Conservation (phyloP, 1,140 invertebrate genomes). For the Tenebrio molitor region DNA sequence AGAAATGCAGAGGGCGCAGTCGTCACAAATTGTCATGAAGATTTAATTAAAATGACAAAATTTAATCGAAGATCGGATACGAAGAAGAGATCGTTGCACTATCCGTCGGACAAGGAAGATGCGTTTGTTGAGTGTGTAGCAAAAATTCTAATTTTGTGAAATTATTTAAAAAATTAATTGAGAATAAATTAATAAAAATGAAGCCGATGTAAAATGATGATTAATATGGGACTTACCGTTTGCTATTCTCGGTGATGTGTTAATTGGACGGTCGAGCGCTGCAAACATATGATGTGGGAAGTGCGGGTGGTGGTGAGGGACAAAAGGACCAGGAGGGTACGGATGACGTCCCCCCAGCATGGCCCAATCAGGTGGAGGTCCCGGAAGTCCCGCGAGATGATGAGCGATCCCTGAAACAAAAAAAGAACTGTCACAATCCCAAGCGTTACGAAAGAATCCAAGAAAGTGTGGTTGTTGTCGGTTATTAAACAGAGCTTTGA, state of each 20-base stretch:
- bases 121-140: too few relatives aligned
- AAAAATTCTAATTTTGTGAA: too few relatives aligned
- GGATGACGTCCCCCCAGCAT: constrained; percentile 70
- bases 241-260: constrained; percentile 65
- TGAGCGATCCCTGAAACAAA: constrained; percentile 74
- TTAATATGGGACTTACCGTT: constrained; percentile 62
- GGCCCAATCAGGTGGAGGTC: constrained; percentile 73
- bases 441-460: neutral
- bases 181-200: too few relatives aligned
- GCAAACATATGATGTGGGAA: constrained; percentile 73
- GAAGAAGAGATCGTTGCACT: too few relatives aligned
- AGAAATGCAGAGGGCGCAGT: neutral
- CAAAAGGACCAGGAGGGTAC: constrained; percentile 68
- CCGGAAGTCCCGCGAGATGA: constrained; percentile 73
- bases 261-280: constrained; percentile 65
- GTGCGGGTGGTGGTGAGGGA: constrained; percentile 70
- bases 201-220: too few relatives aligned
- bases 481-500: neutral
- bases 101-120: too few relatives aligned
- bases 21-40: too few relatives aligned
- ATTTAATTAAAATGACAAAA: too few relatives aligned
- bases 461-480: too few relatives aligned
- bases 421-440: constrained; percentile 3
- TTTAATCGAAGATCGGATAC: too few relatives aligned
- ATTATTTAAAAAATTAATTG: too few relatives aligned